Percentiles rank a stretch among this genome's conserved stretches.
Conservation (phyloP, 2,113 vertebrate species). For the Astatotilapia flaviijosephi region DNA sequence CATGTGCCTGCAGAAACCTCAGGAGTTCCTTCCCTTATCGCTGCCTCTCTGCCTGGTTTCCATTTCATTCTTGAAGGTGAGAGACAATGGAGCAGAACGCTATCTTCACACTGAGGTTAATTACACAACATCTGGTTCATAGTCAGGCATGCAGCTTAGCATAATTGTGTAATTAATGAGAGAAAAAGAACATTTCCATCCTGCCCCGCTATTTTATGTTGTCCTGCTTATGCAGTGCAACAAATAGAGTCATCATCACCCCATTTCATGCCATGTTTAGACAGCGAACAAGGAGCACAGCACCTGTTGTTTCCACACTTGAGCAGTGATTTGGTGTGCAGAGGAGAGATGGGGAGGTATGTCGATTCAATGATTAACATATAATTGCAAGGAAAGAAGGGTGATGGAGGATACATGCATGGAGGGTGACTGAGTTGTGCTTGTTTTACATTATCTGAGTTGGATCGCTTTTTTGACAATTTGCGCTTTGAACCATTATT, state of each 20-base stretch:
- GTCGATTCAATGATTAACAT: background rate
- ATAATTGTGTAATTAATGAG: conserved; percentile 61
- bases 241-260: conserved; percentile 53
- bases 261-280: conserved; percentile 60
- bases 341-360: background rate
- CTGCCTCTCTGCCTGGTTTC: conserved; percentile 2
- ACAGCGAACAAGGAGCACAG: conserved; percentile 27
- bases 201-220: conserved; percentile 3
- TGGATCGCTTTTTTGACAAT: background rate
- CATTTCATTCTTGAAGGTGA: conserved; percentile 53
- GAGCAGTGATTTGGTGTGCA: background rate
- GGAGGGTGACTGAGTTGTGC: background rate
- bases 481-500: background rate
- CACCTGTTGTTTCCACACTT: conserved; percentile 21
- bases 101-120: conserved; percentile 55
- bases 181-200: conserved; percentile 14
- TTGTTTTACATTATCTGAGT: background rate
- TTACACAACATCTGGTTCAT: conserved; percentile 64
- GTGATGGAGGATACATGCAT: background rate
- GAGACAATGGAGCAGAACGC: conserved; percentile 44
- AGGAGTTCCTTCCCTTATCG: conserved; percentile 10
- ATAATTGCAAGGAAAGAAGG: background rate
- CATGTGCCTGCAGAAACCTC: background rate
- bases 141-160: conserved; percentile 29
- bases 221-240: background rate